Evolutionary conservation across 2,113 vertebrate species (phyloP).

Genomic region (Micromys minutus): DNA sequence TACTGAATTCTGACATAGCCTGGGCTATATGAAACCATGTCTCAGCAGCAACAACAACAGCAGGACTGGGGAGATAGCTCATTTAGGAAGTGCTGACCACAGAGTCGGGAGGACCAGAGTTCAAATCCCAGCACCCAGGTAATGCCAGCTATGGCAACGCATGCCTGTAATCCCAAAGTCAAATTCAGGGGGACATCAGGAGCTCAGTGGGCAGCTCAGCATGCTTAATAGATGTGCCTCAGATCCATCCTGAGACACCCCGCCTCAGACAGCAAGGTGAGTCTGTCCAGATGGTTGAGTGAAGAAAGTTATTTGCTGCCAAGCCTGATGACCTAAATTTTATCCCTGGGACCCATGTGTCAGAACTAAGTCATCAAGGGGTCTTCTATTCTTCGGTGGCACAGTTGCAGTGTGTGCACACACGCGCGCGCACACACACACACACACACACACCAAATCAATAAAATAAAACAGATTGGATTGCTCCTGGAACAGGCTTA

Average conservation of each 20-base stretch:
- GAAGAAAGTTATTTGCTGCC: too few species aligned
- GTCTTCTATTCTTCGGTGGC: background rate
- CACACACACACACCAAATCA: background rate
- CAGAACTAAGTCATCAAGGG: background rate
- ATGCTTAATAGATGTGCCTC: background rate
- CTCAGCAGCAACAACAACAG: background rate
- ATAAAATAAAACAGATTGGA: background rate
- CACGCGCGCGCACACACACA: background rate
- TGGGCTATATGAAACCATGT: background rate
- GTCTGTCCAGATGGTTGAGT: background rate
- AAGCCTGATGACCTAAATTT: background rate
- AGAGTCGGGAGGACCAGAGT: background rate
- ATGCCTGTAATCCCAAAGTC: too few species aligned
- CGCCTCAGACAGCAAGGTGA: background rate
- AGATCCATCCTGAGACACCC: background rate
- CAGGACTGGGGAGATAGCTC: background rate
- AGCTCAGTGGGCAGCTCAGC: background rate
- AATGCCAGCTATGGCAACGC: background rate
- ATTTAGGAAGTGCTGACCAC: background rate
- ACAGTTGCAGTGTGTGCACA: background rate
- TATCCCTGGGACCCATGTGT: too few species aligned
- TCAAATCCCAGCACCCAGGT: background rate
- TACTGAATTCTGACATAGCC: background rate
- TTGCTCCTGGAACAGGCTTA: background rate
- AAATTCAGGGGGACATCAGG: background rate